phyloP scores from a whole-genome alignment of 1,140 invertebrate species.

The Plectrocnemia conspersa region DNA sequence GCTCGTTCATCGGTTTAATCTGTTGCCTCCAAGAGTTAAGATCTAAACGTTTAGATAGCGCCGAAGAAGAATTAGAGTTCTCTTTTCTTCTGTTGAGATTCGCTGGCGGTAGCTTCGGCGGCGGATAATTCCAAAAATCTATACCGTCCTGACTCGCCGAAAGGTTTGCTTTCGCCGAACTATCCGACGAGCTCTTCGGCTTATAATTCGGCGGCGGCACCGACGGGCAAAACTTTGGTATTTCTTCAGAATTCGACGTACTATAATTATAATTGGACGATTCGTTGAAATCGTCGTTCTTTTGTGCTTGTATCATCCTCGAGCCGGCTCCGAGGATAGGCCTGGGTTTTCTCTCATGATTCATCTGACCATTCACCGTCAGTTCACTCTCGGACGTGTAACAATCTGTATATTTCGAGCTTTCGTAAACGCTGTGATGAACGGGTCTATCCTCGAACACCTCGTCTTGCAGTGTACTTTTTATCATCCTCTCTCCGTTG shows the following conservation, averaged over 20 bases:
- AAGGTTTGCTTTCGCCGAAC: not conserved
- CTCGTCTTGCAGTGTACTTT: conserved; percentile 11
- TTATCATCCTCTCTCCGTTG: conserved; percentile 27
- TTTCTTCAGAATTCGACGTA: not conserved
- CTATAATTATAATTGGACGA: conserved; percentile 6
- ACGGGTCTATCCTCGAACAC: conserved; percentile 23
- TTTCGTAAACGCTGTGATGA: conserved; percentile 16
- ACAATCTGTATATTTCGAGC: conserved; percentile 12
- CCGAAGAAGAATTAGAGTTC: not conserved
- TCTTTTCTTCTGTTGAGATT: conserved; percentile 6
- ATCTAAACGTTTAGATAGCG: conserved; percentile 20
- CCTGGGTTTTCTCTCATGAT: conserved; percentile 28
- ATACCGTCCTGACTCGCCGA: conserved; percentile 19
- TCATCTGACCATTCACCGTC: not conserved
- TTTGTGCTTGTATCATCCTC: conserved; percentile 16
- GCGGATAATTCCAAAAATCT: conserved; percentile 29
- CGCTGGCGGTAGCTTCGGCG: conserved; percentile 5
- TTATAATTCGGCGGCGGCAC: conserved; percentile 29
- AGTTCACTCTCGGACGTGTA: conserved; percentile 13
- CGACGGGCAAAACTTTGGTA: conserved; percentile 28
- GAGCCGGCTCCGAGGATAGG: conserved; percentile 32
- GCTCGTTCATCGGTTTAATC: conserved; percentile 13
- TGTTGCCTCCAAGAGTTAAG: conserved; percentile 32
- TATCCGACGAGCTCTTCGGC: not conserved
- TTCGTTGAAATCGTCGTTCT: conserved; percentile 21